A percentile compares a stretch with the other conserved stretches of the same genome.
Conservation (phyloP, 1,140 invertebrate genomes). For the Eupeodes corollae region DNA sequence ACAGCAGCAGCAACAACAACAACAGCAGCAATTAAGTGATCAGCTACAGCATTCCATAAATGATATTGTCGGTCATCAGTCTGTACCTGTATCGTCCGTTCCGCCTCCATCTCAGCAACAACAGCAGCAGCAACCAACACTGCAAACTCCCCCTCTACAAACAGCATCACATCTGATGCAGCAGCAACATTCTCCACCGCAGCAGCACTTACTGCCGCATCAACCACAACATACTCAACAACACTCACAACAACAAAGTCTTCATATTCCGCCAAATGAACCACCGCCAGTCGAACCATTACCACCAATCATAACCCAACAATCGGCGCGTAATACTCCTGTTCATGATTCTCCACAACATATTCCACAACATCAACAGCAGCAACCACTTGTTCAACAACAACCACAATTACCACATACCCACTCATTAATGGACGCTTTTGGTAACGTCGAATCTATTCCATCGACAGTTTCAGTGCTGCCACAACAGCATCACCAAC, state of each 20-base stretch:
- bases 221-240: constrained; percentile 7
- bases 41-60: constrained; percentile 36
- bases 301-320: not conserved
- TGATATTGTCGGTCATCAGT: constrained; percentile 24
- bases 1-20: constrained; percentile 22
- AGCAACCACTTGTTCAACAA: constrained; percentile 7
- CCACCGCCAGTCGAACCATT: constrained; percentile 5
- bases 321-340: not conserved
- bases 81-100: constrained; percentile 12
- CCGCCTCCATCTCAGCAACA: constrained; percentile 20
- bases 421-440: constrained; percentile 4
- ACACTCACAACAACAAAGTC: constrained; percentile 1
- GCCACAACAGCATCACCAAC: constrained; percentile 17
- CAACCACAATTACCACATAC: constrained; percentile 1
- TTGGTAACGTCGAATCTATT: constrained; percentile 1
- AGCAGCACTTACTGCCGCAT: constrained; percentile 11
- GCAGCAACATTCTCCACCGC: not conserved
- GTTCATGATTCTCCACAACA: not conserved
- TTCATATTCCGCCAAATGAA: constrained; percentile 7
- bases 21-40: constrained; percentile 29
- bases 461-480: constrained; percentile 3
- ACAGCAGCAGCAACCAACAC: constrained; percentile 9
- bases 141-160: not conserved
- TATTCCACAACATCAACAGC: constrained; percentile 6
- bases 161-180: not conserved